Percentiles rank a stretch among this genome's conserved stretches.
phyloP scores from a whole-genome alignment of 1,140 invertebrate genomes.

The Drosophila chauvacae region DNA sequence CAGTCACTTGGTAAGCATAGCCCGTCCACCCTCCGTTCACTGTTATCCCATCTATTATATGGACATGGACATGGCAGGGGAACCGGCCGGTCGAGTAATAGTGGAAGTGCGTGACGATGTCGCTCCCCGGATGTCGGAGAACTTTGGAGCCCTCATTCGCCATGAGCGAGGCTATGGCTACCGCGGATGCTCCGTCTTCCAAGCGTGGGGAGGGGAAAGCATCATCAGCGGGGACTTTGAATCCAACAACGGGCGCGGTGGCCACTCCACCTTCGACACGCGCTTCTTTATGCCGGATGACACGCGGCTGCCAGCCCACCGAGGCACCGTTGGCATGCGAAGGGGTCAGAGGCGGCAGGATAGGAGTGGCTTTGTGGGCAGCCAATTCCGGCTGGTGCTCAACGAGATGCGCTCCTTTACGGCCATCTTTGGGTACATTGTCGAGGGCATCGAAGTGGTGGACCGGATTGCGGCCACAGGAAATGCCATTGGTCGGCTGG shows the following conservation, averaged over 20 bases:
- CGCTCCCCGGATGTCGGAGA: constrained; percentile 95
- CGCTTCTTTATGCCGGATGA: constrained; percentile 93
- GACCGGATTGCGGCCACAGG: constrained; percentile 92
- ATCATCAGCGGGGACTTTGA: constrained; percentile 93
- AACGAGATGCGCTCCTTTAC: constrained; percentile 93
- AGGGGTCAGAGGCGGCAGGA: constrained; percentile 92
- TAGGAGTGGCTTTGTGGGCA: constrained; percentile 92
- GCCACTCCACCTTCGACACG: constrained; percentile 91
- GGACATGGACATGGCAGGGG: constrained; percentile 90
- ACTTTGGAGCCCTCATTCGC: constrained; percentile 92
- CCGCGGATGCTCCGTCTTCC: constrained; percentile 91
- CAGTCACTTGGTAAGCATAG: constrained; percentile 23
- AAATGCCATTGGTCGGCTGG: constrained; percentile 91
- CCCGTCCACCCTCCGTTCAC: constrained; percentile 84
- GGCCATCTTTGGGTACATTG: constrained; percentile 92
- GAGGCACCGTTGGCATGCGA: constrained; percentile 93
- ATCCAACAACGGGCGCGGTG: constrained; percentile 91
- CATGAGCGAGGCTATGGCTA: constrained; percentile 92
- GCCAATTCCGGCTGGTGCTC: constrained; percentile 92
- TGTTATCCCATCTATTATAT: constrained; percentile 90
- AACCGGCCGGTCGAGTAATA: constrained; percentile 90
- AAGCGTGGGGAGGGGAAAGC: constrained; percentile 93
- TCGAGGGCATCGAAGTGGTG: constrained; percentile 92
- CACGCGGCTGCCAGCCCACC: constrained; percentile 90
- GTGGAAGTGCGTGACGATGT: constrained; percentile 93